Base-by-base conservation (phyloP, 2,888 invertebrate genomes). In the Neoaliturus tenellus region DNA sequence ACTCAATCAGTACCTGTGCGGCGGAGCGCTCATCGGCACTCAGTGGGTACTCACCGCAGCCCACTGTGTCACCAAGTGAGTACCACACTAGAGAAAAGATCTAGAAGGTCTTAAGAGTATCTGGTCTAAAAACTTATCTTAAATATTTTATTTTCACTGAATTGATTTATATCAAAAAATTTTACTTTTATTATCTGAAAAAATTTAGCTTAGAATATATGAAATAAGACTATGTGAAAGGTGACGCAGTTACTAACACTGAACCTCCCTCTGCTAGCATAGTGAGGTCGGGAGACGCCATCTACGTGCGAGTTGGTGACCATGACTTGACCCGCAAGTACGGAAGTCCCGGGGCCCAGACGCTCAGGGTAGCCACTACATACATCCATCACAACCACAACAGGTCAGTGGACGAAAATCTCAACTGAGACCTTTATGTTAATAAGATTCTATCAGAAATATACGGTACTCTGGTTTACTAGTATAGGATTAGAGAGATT, bases 301-400 rank as follows among this genome's bases (percentile, higher is more conserved):
- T 98, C 88, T 98, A 97, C 90, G 97, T 98, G 14, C 93, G 98
- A 58, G 98, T 98, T 0, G 98, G 98, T 0, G 98, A 98, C 90
- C 97, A 97, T 89, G 98, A 98, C 91, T 91, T 98, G 86, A 98
- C 97, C 0, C 92, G 96, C 84, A 97, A 97, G 90, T 97, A 96
- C 90, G 98, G 97, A 39, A 97, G 97, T 87, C 97, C 97, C 0
- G 97, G 97, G 12, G 98, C 98, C 0, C 97, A 98, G 91, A 98
- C 98, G 0, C 91, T 98, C 25, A 92, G 97, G 20, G 98, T 98
- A 0, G 97, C 97, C 81, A 98, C 98, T 81, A 98, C 98, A 0
- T 98, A 98, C 90, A 98, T 98, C 85, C 98, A 98, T 89, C 98
- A 98, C 91, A 98, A 98, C 91, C 98, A 98, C 92, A 98, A 98